These are phyloP conservation scores for Triplophysa tibetana DNA, from an alignment of 2,113 vertebrate genomes.

Conservation along the genomic window DNA sequence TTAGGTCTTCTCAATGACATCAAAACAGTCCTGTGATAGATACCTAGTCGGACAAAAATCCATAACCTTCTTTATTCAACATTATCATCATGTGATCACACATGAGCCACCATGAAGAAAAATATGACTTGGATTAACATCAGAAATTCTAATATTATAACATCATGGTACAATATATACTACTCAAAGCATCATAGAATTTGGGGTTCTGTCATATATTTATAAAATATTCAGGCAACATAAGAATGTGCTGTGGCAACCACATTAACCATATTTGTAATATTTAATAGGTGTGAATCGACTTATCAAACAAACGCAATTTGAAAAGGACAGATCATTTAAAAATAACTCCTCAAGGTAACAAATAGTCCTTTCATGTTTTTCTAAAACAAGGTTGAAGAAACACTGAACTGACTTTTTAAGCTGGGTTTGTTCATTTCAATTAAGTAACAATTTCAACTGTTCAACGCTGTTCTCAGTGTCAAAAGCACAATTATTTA, in stretches of 20 bases:
- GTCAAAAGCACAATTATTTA: constrained; percentile 2
- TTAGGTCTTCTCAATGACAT: neutral
- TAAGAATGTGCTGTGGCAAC: no score
- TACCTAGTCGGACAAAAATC: neutral
- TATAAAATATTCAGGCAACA: no score
- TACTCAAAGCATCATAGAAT: neutral
- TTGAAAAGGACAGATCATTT: no score
- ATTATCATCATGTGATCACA: neutral
- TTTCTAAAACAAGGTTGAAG: no score
- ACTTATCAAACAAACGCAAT: no score
- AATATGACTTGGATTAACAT: neutral
- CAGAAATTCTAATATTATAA: neutral
- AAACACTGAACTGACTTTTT: neutral
- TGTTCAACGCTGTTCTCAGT: neutral
- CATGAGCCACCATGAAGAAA: neutral
- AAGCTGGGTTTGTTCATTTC: constrained; percentile 1
- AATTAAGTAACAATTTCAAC: neutral
- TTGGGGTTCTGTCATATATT: neutral
- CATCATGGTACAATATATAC: neutral
- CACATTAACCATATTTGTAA: neutral
- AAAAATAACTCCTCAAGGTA: no score
- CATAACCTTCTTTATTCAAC: neutral
- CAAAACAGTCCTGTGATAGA: neutral
- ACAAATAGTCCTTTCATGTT: no score
- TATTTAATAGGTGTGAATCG: no score